Base-by-base conservation (phyloP, 2,113 vertebrate species). In the Burhinus oedicnemus region DNA sequence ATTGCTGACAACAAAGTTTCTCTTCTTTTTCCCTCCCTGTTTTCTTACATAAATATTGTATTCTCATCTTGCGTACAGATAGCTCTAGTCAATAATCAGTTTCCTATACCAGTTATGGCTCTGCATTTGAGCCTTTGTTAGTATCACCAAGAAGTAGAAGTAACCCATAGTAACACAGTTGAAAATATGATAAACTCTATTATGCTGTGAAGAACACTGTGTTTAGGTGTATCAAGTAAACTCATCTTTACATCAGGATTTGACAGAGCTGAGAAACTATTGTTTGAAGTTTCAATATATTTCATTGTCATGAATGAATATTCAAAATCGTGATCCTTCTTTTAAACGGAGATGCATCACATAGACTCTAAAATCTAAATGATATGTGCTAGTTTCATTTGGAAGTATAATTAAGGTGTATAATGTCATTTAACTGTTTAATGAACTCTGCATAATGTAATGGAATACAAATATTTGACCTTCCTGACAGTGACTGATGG, bases 401-500 rank as follows among this genome's bases (percentile, higher is more conserved):
- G 96, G 93, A 98, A 94, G 93, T 94, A 95, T 97, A 98, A 98
- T 98, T 97, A 97, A 96, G 91, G 97, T 91, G 66, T 92, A 95
- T 95, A 94, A 95, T 98, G 94, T 93, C 95, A 95, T 98, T 98
- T 98, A 98, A 98, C 98, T 97, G 96, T 98, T 98, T 98, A 98
- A 98, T 97, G 98, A 98, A 98, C 97, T 98, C 97, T 95, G 83
- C 75, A 94, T 95, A 84, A 96, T 97, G 72, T 82, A 96, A 91
- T 79, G 52, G 95, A 98, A 98, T 98, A 97, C 97, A 98, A 98
- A 98, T 98, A 98, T 98, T 98, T 99, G 95, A 98, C 98, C 98
- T 98, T 97, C 94, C 75, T 98, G 97, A 98, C 98, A 98, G 98
- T 98, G 98, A 98, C 93, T 90, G 98, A 99, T 99, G 98, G 97